These are phyloP conservation scores for Microctonus brassicae DNA, from an alignment of 2,888 invertebrate species.

Conservation along the genomic window DNA sequence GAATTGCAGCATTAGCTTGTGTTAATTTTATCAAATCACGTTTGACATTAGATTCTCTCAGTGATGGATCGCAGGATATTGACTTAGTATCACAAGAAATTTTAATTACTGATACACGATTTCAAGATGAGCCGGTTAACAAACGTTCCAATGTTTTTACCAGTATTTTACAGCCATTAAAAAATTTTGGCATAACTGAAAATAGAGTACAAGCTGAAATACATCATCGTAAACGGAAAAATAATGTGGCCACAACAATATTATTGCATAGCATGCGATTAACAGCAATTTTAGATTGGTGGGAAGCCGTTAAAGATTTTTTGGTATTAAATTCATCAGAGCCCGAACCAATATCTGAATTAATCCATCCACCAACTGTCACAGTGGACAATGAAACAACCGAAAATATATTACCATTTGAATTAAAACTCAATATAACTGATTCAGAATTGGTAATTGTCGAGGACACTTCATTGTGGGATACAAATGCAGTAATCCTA, in stretches of 20 bases:
- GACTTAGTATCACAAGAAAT: conserved; percentile 95
- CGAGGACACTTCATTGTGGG: conserved; percentile 88
- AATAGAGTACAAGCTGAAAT: conserved; percentile 82
- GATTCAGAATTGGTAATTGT: conserved; percentile 96
- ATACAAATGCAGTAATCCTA: conserved; percentile 94
- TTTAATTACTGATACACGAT: conserved; percentile 83
- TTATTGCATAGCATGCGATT: conserved; percentile 94
- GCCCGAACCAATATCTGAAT: conserved; percentile 57
- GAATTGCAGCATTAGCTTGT: conserved; percentile 79
- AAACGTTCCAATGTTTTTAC: conserved; percentile 88
- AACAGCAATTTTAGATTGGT: conserved; percentile 95
- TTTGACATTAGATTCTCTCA: conserved; percentile 86
- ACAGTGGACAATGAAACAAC: conserved; percentile 41
- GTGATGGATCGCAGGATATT: conserved; percentile 91
- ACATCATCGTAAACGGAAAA: conserved; percentile 79
- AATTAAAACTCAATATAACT: conserved; percentile 92
- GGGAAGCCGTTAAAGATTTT: conserved; percentile 87
- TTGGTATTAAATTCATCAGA: conserved; percentile 72
- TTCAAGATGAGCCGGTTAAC: conserved; percentile 76
- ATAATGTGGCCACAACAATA: conserved; percentile 85
- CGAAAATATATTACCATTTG: conserved; percentile 73
- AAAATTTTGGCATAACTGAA: conserved; percentile 67
- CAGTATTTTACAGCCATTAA: conserved; percentile 87
- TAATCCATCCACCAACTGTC: conserved; percentile 38
- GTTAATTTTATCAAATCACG: conserved; percentile 93